Evolutionary conservation across 2,113 vertebrate genomes (phyloP).

Genomic region (Euleptes europaea): DNA sequence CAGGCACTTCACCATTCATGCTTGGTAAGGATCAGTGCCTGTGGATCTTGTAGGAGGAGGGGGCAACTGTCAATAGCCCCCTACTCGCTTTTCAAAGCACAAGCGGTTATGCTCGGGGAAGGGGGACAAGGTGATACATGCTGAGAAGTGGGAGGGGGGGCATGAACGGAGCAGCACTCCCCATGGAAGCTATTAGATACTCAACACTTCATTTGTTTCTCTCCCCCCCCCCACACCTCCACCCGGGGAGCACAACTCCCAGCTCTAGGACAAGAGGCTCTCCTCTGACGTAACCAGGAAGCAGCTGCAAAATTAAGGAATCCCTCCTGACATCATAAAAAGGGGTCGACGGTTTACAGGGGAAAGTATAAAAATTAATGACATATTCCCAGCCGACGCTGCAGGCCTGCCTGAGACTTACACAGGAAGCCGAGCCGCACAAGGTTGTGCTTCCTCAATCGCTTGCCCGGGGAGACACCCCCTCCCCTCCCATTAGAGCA

Average conservation of each 20-base stretch:
- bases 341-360: conserved; percentile 79
- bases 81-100: rapidly evolving
- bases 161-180: conserved; percentile 60
- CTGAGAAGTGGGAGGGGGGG: conserved; percentile 74
- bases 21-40: background rate
- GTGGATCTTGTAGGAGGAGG: background rate
- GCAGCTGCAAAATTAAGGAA: conserved; percentile 87
- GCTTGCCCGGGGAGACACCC: background rate
- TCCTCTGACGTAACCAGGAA: conserved; percentile 86
- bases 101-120: conserved; percentile 33
- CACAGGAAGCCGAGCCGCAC: conserved; percentile 49
- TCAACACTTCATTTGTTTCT: conserved; percentile 84
- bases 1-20: background rate
- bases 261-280: conserved; percentile 75
- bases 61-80: rapidly evolving
- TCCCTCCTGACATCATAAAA: conserved; percentile 86
- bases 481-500: background rate
- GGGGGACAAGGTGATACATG: conserved; percentile 70
- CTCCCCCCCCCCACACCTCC: background rate
- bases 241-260: conserved; percentile 69
- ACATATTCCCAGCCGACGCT: conserved; percentile 75
- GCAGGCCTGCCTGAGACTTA: conserved; percentile 48
- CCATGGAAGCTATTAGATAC: conserved; percentile 84
- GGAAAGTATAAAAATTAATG: conserved; percentile 84
- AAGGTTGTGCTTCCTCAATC: conserved; percentile 34